Base-by-base conservation (phyloP, 2,888 invertebrate species). In the Lepidochrysops patricia region DNA sequence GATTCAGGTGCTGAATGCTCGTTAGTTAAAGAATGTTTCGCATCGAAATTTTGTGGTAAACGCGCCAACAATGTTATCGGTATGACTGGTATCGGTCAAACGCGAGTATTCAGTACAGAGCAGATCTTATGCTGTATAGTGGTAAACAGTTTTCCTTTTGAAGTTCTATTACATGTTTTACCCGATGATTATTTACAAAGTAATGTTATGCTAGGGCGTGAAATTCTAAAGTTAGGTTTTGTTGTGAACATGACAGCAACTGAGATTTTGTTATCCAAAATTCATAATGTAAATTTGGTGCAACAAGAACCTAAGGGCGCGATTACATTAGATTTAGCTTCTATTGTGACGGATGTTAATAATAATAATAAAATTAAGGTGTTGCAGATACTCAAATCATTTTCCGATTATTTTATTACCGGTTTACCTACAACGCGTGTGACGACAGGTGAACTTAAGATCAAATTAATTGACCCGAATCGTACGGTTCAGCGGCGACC, bases 151-250 rank as follows among this genome's bases (percentile, higher is more conserved):
- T 27, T 48, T 23, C 23, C 9, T 32, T 3, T 60, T 2, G 56
- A 65, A 54, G n/a, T 65, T 57, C 34, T 65, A 7, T 57, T 63
- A n/a, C 60, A 64, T 34, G 61, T 62, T 23, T 43, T 66, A 13
- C 60, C 63, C 1, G 58, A 64, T 29, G 32, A 4, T 7, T 60
- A 29, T 25, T 32, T 65, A n/a, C 57, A 56, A 34, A 52, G 49
- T 52, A 43, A 60, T 13, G 56, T 63, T 7, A 54, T 62, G 57
- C 27, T 64, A 43, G 60, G 63, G 2, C 60, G 63, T 0, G 62
- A 63, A 4, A 48, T 62, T 27, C 43, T 62, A 54, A 60, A 48
- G 25, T 15, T 23, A 9, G 62, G 64, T 19, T 58, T 60, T 61
- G 4, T 29, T 1, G 27, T 63, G 5, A 48, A 13, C n/a, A 62